Conservation (phyloP, 2,113 vertebrate species). For the Hemibagrus wyckioides region DNA sequence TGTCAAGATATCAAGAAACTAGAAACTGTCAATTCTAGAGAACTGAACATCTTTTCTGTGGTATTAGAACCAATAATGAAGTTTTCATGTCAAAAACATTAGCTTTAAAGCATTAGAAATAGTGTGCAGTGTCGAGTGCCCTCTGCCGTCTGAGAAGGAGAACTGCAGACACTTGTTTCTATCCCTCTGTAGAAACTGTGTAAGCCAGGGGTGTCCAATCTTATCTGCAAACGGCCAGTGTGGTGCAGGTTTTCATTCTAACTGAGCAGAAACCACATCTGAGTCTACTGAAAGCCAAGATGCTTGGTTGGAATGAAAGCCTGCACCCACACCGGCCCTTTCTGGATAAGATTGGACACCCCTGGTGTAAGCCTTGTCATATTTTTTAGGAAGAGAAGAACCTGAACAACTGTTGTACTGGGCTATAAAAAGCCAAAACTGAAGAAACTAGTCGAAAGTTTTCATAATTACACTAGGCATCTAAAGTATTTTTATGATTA, state of each 20-base stretch:
- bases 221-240: no score
- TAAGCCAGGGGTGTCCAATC: no score
- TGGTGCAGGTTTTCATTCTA: no score
- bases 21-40: neutral
- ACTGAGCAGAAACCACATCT: no score
- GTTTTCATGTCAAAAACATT: neutral
- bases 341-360: no score
- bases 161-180: neutral
- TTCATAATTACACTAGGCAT: neutral
- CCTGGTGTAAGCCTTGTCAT: neutral
- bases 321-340: no score
- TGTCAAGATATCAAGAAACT: neutral
- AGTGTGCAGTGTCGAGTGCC: neutral
- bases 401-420: neutral
- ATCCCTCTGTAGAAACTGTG: neutral
- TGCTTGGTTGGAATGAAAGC: no score
- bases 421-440: neutral
- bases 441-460: neutral
- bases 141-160: neutral
- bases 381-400: neutral
- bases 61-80: neutral
- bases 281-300: no score
- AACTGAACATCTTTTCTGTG: neutral
- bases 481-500: neutral
- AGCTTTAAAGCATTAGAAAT: neutral